Conservation (phyloP, 2,113 vertebrate genomes). For the Hemicordylus capensis region DNA sequence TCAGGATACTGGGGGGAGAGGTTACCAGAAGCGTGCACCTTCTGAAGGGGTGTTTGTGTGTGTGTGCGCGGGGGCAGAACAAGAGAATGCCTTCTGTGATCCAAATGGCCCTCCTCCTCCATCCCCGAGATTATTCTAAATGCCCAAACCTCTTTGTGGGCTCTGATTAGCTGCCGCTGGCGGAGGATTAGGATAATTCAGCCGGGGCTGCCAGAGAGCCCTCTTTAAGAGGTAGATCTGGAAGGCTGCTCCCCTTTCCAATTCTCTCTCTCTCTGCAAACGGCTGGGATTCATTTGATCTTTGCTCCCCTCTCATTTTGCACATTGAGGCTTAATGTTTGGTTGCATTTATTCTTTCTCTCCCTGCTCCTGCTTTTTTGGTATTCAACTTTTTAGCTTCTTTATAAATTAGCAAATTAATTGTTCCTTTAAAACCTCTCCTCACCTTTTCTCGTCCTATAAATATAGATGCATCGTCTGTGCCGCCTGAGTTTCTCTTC, state of each 20-base stretch:
- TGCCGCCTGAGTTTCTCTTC: neutral
- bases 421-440: neutral
- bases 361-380: neutral
- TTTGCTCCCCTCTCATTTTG: neutral
- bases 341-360: neutral
- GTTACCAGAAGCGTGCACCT: neutral
- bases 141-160: neutral
- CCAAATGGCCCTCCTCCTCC: fast-evolving
- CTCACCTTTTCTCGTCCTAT: neutral
- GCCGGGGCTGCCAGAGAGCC: neutral
- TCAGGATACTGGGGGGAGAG: neutral
- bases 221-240: neutral
- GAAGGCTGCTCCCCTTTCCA: neutral
- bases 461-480: neutral
- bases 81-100: neutral
- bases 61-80: too few relatives aligned
- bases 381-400: neutral
- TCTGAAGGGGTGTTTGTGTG: too few relatives aligned
- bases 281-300: neutral
- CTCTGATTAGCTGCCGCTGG: neutral
- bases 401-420: neutral
- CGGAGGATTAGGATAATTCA: neutral
- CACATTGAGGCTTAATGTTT: neutral
- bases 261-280: neutral
- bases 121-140: fast-evolving